A percentile compares a stretch with the other conserved stretches of the same genome.
Evolutionary conservation across 1,140 invertebrate species (phyloP).

Genomic region (Ceratoteleas bidentatus): DNA sequence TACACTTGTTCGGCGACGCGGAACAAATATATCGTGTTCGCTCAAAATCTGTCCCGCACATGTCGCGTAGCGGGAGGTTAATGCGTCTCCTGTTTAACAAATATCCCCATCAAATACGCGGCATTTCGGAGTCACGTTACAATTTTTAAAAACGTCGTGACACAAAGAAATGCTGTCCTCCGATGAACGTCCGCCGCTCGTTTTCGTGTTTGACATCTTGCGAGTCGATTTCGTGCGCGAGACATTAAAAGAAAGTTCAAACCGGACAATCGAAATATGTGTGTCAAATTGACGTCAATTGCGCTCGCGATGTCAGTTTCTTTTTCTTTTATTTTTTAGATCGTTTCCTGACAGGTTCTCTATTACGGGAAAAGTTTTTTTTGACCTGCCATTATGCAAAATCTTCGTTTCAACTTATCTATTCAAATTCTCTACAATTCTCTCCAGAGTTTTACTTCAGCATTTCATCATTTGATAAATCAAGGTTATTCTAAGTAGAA

Average conservation of each 20-base stretch:
- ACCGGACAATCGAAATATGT: conserved; percentile 24
- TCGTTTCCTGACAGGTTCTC: too few species aligned
- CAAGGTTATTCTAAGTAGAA: too few species aligned
- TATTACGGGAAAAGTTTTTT: too few species aligned
- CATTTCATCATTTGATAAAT: too few species aligned
- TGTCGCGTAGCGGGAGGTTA: conserved; percentile 46
- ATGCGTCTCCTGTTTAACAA: conserved; percentile 43
- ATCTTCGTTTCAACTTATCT: too few species aligned
- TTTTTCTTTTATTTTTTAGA: too few species aligned
- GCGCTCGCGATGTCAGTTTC: conserved; percentile 2
- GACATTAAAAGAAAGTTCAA: conserved; percentile 41
- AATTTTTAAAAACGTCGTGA: conserved; percentile 2
- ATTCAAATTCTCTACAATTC: too few species aligned
- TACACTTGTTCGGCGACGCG: background rate
- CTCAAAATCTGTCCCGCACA: conserved; percentile 39
- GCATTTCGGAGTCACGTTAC: background rate
- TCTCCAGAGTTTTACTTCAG: too few species aligned
- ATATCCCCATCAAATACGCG: conserved; percentile 37
- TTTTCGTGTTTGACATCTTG: conserved; percentile 9
- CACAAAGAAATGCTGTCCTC: conserved; percentile 2
- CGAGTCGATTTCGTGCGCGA: conserved; percentile 1
- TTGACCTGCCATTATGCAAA: too few species aligned
- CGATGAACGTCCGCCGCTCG: conserved; percentile 5
- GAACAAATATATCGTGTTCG: conserved; percentile 26
- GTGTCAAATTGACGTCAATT: conserved; percentile 33